phyloP scores from a whole-genome alignment of 2,888 invertebrate genomes.

The Tolmerus cingulatus region DNA sequence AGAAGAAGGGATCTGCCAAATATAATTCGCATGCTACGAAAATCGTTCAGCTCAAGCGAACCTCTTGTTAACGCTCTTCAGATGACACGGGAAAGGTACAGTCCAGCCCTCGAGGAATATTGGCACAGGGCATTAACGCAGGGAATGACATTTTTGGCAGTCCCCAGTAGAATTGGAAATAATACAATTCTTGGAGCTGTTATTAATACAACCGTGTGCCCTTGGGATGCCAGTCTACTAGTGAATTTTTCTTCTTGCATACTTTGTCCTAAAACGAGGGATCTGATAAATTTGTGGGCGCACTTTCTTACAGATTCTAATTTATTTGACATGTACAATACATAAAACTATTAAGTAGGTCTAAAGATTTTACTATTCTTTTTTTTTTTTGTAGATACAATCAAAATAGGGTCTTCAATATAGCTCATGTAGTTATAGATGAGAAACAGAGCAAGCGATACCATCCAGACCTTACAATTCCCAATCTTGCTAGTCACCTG shows the following conservation, averaged over 20 bases:
- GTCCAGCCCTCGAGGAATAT: not conserved
- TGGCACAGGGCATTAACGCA: not conserved
- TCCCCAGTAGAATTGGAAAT: not conserved
- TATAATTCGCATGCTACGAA: not conserved
- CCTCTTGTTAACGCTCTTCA: slow-evolving; percentile 6
- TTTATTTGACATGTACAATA: slow-evolving; percentile 3
- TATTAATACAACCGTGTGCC: slow-evolving; percentile 2
- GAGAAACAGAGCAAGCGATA: not conserved
- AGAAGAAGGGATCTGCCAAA: not conserved
- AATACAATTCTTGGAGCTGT: not conserved
- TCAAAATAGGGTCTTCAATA: not conserved
- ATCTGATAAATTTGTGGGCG: slow-evolving; percentile 19
- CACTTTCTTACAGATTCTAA: not conserved
- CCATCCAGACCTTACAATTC: not conserved
- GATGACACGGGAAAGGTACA: not conserved
- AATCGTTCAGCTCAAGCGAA: not conserved
- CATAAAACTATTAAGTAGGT: not conserved
- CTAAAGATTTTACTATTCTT: not conserved
- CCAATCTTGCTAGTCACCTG: not conserved
- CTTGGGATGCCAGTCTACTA: not conserved
- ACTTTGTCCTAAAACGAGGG: slow-evolving; percentile 6
- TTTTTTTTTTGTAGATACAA: not conserved
- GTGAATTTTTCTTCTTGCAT: not conserved
- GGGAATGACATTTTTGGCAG: slow-evolving; percentile 20
- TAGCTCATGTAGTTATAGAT: not conserved